Evolutionary conservation across 2,888 invertebrate genomes (phyloP).

Genomic region (Eristalis arbustorum): DNA sequence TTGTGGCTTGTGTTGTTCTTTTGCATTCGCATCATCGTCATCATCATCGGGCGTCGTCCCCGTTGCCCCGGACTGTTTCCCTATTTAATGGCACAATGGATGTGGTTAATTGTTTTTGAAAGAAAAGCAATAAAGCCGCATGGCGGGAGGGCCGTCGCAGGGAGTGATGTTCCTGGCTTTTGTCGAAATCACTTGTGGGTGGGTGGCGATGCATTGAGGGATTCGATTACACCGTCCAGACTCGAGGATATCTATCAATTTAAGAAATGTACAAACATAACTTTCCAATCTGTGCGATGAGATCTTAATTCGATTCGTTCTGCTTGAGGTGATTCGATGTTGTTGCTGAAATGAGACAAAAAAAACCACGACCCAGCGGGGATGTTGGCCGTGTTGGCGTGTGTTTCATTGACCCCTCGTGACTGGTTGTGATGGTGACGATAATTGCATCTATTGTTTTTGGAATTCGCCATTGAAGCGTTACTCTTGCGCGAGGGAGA

Average conservation of each 20-base stretch:
- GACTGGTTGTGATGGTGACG: not conserved
- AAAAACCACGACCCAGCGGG: too few relatives aligned
- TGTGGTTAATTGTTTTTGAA: constrained; percentile 69
- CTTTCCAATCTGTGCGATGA: constrained; percentile 28
- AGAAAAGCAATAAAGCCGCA: constrained; percentile 60
- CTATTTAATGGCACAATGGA: constrained; percentile 59
- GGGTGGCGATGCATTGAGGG: constrained; percentile 21
- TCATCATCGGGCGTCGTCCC: not conserved
- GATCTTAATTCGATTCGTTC: constrained; percentile 20
- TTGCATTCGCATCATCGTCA: constrained; percentile 27
- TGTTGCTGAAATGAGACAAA: not conserved
- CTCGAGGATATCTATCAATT: constrained; percentile 27
- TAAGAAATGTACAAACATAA: constrained; percentile 18
- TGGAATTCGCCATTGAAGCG: not conserved
- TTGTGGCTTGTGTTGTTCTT: constrained; percentile 42
- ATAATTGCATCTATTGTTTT: not conserved
- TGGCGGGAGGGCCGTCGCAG: constrained; percentile 27
- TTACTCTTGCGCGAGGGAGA: not conserved
- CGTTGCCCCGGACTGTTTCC: not conserved
- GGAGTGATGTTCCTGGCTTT: not conserved
- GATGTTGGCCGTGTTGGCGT: not conserved
- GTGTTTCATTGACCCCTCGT: not conserved
- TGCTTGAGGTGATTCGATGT: not conserved
- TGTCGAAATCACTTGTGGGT: not conserved
- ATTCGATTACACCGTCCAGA: constrained; percentile 39